Percentiles rank a stretch among this genome's conserved stretches.
Evolutionary conservation across 2,797 vertebrate species (phyloP).

Genomic region (Falco rusticolus): DNA sequence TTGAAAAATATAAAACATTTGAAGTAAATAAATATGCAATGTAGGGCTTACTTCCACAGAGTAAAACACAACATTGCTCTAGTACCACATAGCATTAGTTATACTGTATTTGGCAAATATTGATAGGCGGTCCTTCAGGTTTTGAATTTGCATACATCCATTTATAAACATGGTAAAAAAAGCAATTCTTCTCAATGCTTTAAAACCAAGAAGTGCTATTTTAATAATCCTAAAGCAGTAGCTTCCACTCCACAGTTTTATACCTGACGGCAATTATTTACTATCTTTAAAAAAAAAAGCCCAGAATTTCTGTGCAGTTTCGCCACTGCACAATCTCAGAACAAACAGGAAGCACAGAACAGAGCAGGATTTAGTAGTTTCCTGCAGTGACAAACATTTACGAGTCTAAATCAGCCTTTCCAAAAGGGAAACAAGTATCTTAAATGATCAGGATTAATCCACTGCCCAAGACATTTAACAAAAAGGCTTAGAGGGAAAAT

Average conservation of each 20-base stretch:
- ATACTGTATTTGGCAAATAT: slow-evolving; percentile 21
- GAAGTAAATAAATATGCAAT: slow-evolving; percentile 60
- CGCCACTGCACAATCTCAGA: neutral
- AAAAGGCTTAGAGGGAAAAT: neutral
- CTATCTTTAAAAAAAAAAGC: neutral
- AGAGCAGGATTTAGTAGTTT: neutral
- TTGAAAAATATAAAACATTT: slow-evolving; percentile 73
- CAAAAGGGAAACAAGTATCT: neutral
- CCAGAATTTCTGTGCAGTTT: neutral
- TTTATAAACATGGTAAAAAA: neutral
- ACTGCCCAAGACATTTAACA: neutral
- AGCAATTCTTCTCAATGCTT: neutral
- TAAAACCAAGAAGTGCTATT: neutral
- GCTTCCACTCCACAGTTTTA: neutral
- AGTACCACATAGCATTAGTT: slow-evolving; percentile 60
- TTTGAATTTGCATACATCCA: slow-evolving; percentile 43
- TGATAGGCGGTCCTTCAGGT: slow-evolving; percentile 51
- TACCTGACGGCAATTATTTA: neutral
- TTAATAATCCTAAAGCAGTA: neutral
- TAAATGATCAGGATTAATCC: neutral
- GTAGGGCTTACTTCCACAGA: slow-evolving; percentile 20
- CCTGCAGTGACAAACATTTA: neutral
- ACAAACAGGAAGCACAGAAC: neutral
- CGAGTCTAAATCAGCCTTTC: neutral
- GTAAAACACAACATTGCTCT: slow-evolving; percentile 18